phyloP scores from a whole-genome alignment of 2,113 vertebrate genomes.

The Sinocyclocheilus maitianheensis region DNA sequence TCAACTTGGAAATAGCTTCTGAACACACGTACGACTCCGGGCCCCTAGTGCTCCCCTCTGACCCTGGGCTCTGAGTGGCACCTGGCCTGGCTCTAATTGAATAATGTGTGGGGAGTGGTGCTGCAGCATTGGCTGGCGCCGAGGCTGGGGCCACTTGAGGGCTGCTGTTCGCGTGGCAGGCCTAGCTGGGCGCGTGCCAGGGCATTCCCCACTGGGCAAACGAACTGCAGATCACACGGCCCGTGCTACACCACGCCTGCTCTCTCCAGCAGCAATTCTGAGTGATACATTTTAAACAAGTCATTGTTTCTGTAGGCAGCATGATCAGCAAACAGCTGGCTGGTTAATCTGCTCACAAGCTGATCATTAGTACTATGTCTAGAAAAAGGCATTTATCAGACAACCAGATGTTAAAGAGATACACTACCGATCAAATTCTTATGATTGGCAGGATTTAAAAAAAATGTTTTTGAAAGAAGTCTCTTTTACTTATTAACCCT shows the following conservation, averaged over 20 bases:
- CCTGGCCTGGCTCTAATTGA: conserved; percentile 59
- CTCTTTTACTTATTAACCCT: neutral
- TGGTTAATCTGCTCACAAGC: neutral
- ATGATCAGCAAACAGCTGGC: neutral
- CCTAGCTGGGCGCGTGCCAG: conserved; percentile 49
- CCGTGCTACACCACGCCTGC: conserved; percentile 20
- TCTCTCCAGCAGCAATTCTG: conserved; percentile 26
- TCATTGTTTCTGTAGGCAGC: neutral
- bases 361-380: conserved; percentile 12
- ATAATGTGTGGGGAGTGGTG: conserved; percentile 53
- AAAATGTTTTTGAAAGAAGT: neutral
- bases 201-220: conserved; percentile 45
- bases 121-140: conserved; percentile 49
- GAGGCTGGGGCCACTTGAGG: conserved; percentile 1
- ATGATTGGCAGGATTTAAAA: no score
- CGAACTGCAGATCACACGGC: conserved; percentile 37
- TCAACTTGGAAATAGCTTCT: neutral
- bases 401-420: no score
- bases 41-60: neutral
- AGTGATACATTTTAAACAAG: conserved; percentile 43
- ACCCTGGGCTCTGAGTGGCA: conserved; percentile 44
- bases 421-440: no score
- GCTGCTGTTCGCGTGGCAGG: conserved; percentile 45
- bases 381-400: conserved; percentile 26
- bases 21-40: neutral